phyloP scores from a whole-genome alignment of 1,140 invertebrate genomes.

The Procambarus clarkii region DNA sequence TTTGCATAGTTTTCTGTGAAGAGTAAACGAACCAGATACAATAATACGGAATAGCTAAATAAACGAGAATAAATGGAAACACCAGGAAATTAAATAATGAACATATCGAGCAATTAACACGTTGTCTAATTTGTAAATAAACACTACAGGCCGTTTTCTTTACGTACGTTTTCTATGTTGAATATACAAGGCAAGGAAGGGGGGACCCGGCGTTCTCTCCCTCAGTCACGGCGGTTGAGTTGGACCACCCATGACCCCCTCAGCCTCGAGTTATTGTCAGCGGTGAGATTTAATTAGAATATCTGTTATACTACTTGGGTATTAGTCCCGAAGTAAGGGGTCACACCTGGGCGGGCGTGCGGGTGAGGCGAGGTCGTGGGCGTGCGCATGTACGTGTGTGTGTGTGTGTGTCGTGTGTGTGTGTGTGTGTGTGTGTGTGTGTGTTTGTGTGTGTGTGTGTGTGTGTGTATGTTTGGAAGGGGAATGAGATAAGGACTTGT shows the following conservation, averaged over 20 bases:
- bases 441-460: background rate
- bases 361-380: background rate
- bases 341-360: background rate
- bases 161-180: no score
- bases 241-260: background rate
- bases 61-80: no score
- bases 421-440: background rate
- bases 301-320: background rate
- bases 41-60: no score
- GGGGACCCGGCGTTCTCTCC: background rate
- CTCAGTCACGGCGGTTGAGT: background rate
- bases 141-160: no score
- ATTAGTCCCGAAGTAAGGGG: background rate
- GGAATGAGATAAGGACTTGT: no score
- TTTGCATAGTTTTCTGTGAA: no score
- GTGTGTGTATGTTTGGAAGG: background rate
- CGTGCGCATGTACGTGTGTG: background rate
- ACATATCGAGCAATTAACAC: no score
- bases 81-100: no score
- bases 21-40: no score
- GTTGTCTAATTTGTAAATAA: no score
- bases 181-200: no score
- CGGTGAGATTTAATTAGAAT: background rate
- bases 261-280: background rate
- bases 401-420: no score